These are phyloP conservation scores for Hydropsyche tenuis DNA, from an alignment of 1,140 invertebrate species.

Conservation along the genomic window DNA sequence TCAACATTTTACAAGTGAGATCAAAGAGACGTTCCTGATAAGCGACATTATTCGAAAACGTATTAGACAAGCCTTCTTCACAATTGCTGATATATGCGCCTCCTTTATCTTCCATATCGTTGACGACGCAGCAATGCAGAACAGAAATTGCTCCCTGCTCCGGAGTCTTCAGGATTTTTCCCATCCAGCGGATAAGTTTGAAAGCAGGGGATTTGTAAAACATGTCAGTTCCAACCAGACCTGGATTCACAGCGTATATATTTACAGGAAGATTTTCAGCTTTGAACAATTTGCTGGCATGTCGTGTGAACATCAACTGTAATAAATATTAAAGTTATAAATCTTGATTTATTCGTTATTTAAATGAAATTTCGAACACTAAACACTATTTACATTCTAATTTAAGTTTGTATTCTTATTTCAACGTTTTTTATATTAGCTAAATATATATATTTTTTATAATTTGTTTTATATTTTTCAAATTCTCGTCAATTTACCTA, in stretches of 20 bases:
- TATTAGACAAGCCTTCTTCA: slow-evolving; percentile 58
- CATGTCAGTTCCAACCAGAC: slow-evolving; percentile 85
- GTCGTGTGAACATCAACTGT: slow-evolving; percentile 71
- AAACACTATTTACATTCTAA: no score
- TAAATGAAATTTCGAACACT: no score
- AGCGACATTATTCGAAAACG: slow-evolving; percentile 57
- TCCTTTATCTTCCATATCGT: slow-evolving; percentile 71
- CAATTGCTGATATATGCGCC: slow-evolving; percentile 80
- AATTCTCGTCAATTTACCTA: no score
- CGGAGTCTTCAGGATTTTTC: slow-evolving; percentile 71
- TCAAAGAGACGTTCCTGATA: slow-evolving; percentile 58
- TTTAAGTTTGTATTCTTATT: no score
- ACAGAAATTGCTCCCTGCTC: slow-evolving; percentile 77
- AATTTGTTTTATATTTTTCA: no score
- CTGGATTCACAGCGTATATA: slow-evolving; percentile 83
- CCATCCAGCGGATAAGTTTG: slow-evolving; percentile 65
- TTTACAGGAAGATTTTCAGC: slow-evolving; percentile 66
- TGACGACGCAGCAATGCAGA: slow-evolving; percentile 74
- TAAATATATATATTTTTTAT: no score
- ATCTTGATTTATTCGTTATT: no score
- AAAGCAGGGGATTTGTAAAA: slow-evolving; percentile 73
- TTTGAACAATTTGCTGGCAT: slow-evolving; percentile 69
- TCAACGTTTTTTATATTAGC: no score
- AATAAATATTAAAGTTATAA: background rate
- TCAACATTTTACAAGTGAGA: slow-evolving; percentile 56